Base-by-base conservation (phyloP, 1,140 invertebrate genomes). In the Drosophila guanche region DNA sequence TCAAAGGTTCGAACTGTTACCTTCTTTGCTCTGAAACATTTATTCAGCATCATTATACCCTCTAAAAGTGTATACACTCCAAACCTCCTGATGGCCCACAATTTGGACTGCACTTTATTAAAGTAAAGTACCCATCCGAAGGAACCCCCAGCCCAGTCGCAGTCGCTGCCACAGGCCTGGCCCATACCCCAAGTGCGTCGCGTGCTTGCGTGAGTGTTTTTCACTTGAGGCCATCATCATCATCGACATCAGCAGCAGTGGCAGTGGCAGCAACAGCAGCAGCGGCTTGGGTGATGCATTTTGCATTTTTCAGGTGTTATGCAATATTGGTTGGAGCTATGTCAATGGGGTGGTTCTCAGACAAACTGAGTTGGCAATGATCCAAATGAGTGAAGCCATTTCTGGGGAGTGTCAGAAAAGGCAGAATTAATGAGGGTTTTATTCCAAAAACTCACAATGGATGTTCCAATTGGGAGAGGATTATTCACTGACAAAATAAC, bases 21-120 rank as follows among this genome's bases (percentile, higher is more conserved):
- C 7, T 33, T 8, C 29, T 8, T 7, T 33, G 7, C 8, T 3
- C 0, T 33, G 8, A 33, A 7, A 29, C 7, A 29, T 3, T 7
- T 29, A 3, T 7, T 8, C 27, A 29, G 10, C 8, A 6, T 29
- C 6, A 2, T 29, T 7, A 10, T 33, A 33, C 8, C 29, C 29
- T 3, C 8, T 33, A 10, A 1, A 10, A 33, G 29, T 2, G 29
- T 33, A 33, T 33, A 33, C 7, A 6, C 27, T 29, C 59, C 23
- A 42, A 41, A 48, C 20, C 52, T 40, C 41, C 25, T 46, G 57
- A 54, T 46, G 48, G 66, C 47, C 55, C 68, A 79, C 71, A 76
- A 80, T 84, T 86, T 76, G 72, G 72, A 46, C 77, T 84, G 81
- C 80, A 86, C 80, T 84, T 84, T 73, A 86, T 59, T 76, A 77